Evolutionary conservation across 1,140 invertebrate genomes (phyloP).

Genomic region (Dreissena rostriformis): DNA sequence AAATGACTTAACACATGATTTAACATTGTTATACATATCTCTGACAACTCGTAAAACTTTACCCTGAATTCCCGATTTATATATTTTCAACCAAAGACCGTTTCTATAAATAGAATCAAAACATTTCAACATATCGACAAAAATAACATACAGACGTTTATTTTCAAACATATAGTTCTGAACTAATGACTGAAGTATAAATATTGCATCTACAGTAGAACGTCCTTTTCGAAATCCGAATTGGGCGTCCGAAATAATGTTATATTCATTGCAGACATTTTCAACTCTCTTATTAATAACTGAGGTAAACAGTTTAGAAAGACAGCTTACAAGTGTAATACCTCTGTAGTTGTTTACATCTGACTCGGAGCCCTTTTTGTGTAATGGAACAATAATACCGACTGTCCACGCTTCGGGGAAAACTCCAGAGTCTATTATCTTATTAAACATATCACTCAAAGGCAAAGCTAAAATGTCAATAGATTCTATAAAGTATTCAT

Average conservation of each 20-base stretch:
- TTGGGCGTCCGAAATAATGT: too few relatives aligned
- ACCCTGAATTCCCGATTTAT: too few relatives aligned
- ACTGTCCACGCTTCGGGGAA: background rate
- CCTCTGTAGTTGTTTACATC: constrained; percentile 18
- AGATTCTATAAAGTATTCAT: constrained; percentile 37
- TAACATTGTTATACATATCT: too few relatives aligned
- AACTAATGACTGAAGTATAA: constrained; percentile 38
- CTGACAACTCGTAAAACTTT: too few relatives aligned
- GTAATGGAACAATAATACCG: constrained; percentile 27
- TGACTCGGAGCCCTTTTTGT: background rate
- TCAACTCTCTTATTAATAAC: constrained; percentile 14
- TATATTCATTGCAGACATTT: too few relatives aligned
- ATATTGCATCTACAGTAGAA: too few relatives aligned
- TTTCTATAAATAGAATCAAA: too few relatives aligned
- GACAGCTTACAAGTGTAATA: constrained; percentile 1
- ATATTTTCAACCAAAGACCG: too few relatives aligned
- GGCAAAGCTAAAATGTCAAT: constrained; percentile 2
- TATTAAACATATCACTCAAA: constrained; percentile 28
- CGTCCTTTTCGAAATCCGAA: too few relatives aligned
- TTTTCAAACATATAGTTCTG: constrained; percentile 39
- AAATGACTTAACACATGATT: too few relatives aligned
- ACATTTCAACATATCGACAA: constrained; percentile 14
- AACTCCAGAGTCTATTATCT: background rate
- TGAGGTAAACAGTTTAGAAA: constrained; percentile 13
- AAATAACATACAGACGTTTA: constrained; percentile 24